Evolutionary conservation across 2,113 vertebrate species (phyloP), one percentile per base, ranked within the genome.

Genomic region (Haplochromis burtoni): DNA sequence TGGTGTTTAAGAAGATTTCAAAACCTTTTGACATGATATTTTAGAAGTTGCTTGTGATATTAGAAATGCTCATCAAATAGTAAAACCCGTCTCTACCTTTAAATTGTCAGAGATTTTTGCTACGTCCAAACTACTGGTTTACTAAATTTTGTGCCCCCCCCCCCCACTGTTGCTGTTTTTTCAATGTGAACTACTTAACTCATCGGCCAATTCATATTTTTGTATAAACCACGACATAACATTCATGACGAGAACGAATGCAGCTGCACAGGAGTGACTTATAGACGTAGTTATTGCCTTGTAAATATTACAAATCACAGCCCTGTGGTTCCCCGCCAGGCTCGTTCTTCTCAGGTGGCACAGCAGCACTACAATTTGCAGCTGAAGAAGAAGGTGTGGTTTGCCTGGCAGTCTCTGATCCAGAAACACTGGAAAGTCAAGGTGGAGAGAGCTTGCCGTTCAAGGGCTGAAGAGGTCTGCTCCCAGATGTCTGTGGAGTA

Each of bases 381-480:
- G 82, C 95, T 99, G 83, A 95, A 98, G 95, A 99, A 95, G 95
- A 99, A 97, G 91, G 96, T 96, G 13, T 99, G 97, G 98, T 87
- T 88, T 8, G 97, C 95, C 2, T 99, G 99, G 99, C 97, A 90
- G 19, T 96, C 97, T 4, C 80, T 96, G 61, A 84, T 95, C 55
- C 94, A 97, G 88, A 94, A 87, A 90, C 96, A 93, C 82, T 98
- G 98, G 98, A 98, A 97, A 94, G 96, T 97, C 2, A 96, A 96
- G 73, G 94, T 98, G 84, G 97, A 98, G 89, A 95, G 91, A 85
- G 98, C 98, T 2, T 99, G 98, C 80, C 98, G 97, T 8, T 92
- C 96, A 40, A 96, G 96, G 86, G 98, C 98, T 3, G 97, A 99
- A 88, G 97, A 98, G 83, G 95, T 99, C 76, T 99, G 98, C 90